A percentile compares a stretch with the other conserved stretches of the same genome.
Evolutionary conservation across 1,140 invertebrate genomes (phyloP).

Genomic region (Drosophila persimilis): DNA sequence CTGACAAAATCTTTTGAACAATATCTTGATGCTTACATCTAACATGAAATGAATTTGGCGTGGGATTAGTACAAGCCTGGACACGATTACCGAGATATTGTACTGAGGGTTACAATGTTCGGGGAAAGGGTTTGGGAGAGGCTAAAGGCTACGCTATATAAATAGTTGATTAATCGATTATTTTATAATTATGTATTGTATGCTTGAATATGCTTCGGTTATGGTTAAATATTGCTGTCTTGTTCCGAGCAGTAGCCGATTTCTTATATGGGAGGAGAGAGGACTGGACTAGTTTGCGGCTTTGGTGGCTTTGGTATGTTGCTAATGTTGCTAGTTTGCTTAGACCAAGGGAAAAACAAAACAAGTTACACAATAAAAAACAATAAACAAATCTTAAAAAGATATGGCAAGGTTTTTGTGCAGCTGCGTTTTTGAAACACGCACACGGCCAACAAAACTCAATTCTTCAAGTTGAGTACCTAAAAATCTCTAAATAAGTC

Average conservation of each 20-base stretch:
- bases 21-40: conserved; percentile 53
- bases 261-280: conserved; percentile 56
- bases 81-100: conserved; percentile 16
- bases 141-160: conserved; percentile 72
- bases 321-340: conserved; percentile 76
- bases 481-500: conserved; percentile 79
- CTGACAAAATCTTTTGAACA: conserved; percentile 40
- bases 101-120: conserved; percentile 52
- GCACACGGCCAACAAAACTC: conserved; percentile 59
- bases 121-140: conserved; percentile 28
- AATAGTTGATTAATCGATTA: conserved; percentile 73
- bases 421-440: conserved; percentile 62
- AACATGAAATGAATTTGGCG: conserved; percentile 45
- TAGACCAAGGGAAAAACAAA: conserved; percentile 59
- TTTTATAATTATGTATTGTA: conserved; percentile 51
- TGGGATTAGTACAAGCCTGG: conserved; percentile 16
- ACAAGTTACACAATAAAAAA: conserved; percentile 41
- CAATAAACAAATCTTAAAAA: conserved; percentile 60
- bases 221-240: conserved; percentile 64
- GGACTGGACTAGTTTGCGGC: conserved; percentile 74
- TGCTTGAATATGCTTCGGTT: conserved; percentile 67
- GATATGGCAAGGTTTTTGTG: conserved; percentile 72
- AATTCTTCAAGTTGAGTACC: conserved; percentile 63
- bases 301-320: conserved; percentile 53
- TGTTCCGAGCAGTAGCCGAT: conserved; percentile 70